phyloP scores from a whole-genome alignment of 2,888 invertebrate species.

The Ennomos fuscantarius region DNA sequence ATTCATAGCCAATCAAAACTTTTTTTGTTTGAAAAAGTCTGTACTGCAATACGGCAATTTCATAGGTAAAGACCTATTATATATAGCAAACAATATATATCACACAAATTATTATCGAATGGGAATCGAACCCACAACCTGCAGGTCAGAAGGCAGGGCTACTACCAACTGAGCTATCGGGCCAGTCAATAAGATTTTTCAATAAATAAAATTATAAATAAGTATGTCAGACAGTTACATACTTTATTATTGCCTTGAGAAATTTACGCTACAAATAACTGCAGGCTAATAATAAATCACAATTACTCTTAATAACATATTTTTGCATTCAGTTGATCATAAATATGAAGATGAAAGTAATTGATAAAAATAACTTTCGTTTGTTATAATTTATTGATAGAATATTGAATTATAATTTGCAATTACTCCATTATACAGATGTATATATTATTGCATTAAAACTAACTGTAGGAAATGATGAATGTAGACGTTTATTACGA shows the following conservation, averaged over 20 bases:
- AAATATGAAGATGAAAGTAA: slow-evolving; percentile 37
- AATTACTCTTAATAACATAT: slow-evolving; percentile 40
- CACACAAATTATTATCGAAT: too few relatives aligned
- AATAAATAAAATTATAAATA: slow-evolving; percentile 26
- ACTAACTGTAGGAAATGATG: too few relatives aligned
- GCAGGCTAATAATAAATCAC: slow-evolving; percentile 36
- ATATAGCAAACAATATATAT: too few relatives aligned
- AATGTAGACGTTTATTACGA: too few relatives aligned
- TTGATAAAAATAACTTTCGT: slow-evolving; percentile 38
- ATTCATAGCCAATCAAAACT: too few relatives aligned
- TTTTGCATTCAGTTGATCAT: slow-evolving; percentile 36
- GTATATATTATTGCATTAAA: too few relatives aligned
- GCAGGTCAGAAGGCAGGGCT: too few relatives aligned
- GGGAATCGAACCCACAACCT: too few relatives aligned
- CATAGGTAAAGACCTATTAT: too few relatives aligned
- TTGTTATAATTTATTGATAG: slow-evolving; percentile 29
- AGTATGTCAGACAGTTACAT: slow-evolving; percentile 11
- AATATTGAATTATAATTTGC: slow-evolving; percentile 28
- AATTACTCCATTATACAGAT: slow-evolving; percentile 1
- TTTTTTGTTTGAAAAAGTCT: too few relatives aligned
- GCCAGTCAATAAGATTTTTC: neutral
- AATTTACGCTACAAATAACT: slow-evolving; percentile 25
- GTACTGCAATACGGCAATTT: too few relatives aligned
- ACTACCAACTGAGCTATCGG: too few relatives aligned
- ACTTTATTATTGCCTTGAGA: slow-evolving; percentile 26